These are phyloP conservation scores for Ailuropoda melanoleuca DNA, from an alignment of 2,113 vertebrate genomes.

Conservation along the genomic window DNA sequence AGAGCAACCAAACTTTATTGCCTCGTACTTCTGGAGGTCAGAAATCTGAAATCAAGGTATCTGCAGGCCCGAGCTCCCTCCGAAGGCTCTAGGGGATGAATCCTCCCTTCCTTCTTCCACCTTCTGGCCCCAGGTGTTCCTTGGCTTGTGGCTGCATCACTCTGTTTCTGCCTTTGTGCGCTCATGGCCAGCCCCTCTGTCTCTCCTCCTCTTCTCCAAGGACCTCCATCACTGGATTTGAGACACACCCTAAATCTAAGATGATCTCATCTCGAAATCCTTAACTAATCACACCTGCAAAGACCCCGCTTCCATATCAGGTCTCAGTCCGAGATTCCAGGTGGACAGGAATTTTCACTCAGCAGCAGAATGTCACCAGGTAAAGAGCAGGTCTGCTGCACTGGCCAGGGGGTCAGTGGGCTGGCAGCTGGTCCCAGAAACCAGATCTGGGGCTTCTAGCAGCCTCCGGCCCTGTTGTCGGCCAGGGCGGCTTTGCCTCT, in stretches of 20 bases:
- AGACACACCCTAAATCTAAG: neutral
- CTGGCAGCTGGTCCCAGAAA: neutral
- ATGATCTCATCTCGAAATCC: neutral
- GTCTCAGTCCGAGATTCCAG: neutral
- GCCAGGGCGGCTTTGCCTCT: neutral
- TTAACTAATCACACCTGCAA: neutral
- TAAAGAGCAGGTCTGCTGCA: neutral
- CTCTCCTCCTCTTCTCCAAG: neutral
- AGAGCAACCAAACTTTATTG: neutral
- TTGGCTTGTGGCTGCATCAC: neutral
- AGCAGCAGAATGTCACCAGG: neutral
- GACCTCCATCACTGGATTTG: neutral
- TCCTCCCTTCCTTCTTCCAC: neutral
- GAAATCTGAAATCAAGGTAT: neutral
- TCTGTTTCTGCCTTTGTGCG: accelerated
- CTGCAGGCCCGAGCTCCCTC: neutral
- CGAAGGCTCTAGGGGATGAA: neutral
- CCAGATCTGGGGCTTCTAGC: neutral
- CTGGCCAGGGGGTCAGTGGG: accelerated
- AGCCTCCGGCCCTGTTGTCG: neutral
- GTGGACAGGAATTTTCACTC: neutral
- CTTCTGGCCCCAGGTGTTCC: neutral
- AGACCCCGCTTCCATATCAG: neutral
- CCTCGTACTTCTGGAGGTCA: neutral
- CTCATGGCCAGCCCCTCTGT: neutral